A percentile compares a stretch with the other conserved stretches of the same genome.
Evolutionary conservation across 2,113 vertebrate genomes (phyloP).

Genomic region (Galbula dea): DNA sequence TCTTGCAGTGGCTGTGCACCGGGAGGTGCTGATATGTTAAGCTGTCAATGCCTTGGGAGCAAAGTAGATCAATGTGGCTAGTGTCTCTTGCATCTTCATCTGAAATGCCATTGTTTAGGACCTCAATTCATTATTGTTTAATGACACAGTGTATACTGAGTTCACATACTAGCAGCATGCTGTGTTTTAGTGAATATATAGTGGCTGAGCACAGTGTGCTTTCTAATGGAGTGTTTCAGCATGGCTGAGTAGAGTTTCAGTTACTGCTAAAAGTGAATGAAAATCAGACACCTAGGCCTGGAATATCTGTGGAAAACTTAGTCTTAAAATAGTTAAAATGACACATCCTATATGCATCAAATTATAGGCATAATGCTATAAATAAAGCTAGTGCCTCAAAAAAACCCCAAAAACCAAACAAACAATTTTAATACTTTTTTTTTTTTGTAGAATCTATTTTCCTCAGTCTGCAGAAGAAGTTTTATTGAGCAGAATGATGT

Average conservation of each 20-base stretch:
- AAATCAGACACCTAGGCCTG: not conserved
- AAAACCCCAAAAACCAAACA: too few species aligned
- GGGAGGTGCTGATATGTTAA: not conserved
- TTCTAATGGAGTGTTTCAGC: not conserved
- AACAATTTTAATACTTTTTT: too few species aligned
- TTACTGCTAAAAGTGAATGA: not conserved
- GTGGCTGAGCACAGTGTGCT: not conserved
- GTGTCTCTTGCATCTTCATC: not conserved
- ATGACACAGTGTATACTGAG: not conserved
- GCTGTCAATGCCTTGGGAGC: not conserved
- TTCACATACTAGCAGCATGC: fast-evolving
- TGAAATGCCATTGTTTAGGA: not conserved
- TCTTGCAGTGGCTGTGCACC: not conserved
- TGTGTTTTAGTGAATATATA: not conserved
- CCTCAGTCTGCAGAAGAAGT: not conserved
- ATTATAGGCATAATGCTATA: not conserved
- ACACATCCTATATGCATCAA: not conserved
- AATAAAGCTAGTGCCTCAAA: not conserved
- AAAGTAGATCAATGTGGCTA: not conserved
- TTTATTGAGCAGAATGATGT: not conserved
- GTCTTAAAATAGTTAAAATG: not conserved
- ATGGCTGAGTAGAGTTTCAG: not conserved
- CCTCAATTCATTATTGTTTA: not conserved
- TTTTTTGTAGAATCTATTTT: conserved; percentile 4
- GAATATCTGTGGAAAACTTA: not conserved